Conservation (phyloP, 2,797 vertebrate genomes). For the Paguma larvata region DNA sequence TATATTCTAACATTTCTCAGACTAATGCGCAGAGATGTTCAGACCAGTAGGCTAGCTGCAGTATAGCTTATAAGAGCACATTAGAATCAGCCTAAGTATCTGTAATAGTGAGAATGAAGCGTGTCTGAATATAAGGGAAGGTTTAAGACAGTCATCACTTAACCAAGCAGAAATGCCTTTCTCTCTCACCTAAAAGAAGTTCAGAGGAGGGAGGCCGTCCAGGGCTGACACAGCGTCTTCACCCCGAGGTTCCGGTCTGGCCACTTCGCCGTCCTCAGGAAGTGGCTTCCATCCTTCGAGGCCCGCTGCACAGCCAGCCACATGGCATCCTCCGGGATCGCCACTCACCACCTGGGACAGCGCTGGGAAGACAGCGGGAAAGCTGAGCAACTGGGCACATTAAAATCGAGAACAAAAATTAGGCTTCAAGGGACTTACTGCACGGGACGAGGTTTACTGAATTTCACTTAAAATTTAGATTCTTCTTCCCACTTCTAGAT, state of each 20-base stretch:
- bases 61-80: neutral
- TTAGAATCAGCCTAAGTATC: neutral
- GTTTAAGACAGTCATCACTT: neutral
- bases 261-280: neutral
- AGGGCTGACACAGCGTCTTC: neutral
- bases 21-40: neutral
- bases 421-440: neutral
- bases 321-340: neutral
- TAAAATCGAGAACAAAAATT: conserved; percentile 5
- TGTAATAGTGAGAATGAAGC: neutral
- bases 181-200: neutral
- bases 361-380: neutral
- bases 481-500: neutral
- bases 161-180: neutral
- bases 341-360: neutral
- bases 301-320: neutral
- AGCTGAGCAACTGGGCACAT: neutral
- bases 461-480: neutral
- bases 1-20: conserved; percentile 6
- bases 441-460: neutral
- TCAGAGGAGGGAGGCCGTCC: neutral
- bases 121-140: neutral
- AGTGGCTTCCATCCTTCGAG: neutral
- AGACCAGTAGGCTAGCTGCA: neutral
- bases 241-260: neutral